Conservation (phyloP, 2,888 invertebrate genomes). For the Orchestes rusci region DNA sequence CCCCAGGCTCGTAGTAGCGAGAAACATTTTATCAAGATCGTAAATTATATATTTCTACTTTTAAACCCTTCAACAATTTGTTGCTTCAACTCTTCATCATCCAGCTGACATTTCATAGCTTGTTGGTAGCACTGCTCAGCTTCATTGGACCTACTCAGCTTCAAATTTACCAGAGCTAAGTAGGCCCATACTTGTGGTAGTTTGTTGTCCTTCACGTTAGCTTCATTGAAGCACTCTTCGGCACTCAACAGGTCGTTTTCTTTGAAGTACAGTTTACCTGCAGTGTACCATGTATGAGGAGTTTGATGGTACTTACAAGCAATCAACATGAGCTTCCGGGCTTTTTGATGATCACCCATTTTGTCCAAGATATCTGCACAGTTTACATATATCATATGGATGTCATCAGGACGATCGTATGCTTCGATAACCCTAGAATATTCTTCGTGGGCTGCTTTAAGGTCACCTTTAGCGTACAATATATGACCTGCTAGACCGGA, state of each 20-base stretch:
- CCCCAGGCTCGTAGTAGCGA: too few relatives aligned
- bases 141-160: conserved; percentile 34
- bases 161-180: conserved; percentile 39
- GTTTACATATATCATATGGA: conserved; percentile 38
- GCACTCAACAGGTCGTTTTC: conserved; percentile 39
- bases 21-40: too few relatives aligned
- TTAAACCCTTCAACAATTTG: conserved; percentile 16
- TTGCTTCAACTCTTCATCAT: conserved; percentile 10
- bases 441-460: conserved; percentile 33
- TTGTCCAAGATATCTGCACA: conserved; percentile 32
- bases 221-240: conserved; percentile 41
- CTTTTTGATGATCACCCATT: conserved; percentile 33
- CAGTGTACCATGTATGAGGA: conserved; percentile 39
- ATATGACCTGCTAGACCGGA: conserved; percentile 37
- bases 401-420: conserved; percentile 35
- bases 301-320: conserved; percentile 39
- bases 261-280: conserved; percentile 34
- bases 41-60: background rate
- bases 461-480: conserved; percentile 29
- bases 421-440: conserved; percentile 36
- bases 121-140: conserved; percentile 40
- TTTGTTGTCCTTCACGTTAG: conserved; percentile 39
- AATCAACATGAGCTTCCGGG: conserved; percentile 36
- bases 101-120: conserved; percentile 32
- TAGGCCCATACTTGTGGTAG: conserved; percentile 41